Conservation (phyloP, 2,113 vertebrate species). For the Pelodiscus sinensis region DNA sequence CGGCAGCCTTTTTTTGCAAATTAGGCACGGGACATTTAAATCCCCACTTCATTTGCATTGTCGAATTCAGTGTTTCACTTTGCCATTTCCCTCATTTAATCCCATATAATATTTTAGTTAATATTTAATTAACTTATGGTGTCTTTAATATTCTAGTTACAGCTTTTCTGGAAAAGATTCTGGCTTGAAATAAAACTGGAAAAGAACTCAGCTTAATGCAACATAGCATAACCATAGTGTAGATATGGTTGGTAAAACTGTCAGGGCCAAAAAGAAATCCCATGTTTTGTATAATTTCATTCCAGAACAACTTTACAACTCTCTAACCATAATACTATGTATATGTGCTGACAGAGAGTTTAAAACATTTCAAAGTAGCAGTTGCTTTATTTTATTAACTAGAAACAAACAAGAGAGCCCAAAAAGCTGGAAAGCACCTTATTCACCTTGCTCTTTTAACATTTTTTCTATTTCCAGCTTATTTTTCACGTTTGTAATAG, state of each 20-base stretch:
- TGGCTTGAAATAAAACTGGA: not conserved
- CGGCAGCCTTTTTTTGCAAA: too few species aligned
- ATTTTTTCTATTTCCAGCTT: constrained; percentile 56
- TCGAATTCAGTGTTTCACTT: not conserved
- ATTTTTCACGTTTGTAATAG: constrained; percentile 78
- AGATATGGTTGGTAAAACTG: not conserved
- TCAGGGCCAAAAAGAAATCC: not conserved
- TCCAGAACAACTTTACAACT: not conserved
- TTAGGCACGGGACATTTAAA: too few species aligned
- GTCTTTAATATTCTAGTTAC: not conserved
- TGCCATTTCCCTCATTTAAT: not conserved
- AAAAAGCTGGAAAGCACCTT: not conserved
- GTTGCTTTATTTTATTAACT: not conserved
- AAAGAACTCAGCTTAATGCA: not conserved
- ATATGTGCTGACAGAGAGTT: not conserved
- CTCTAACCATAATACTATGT: not conserved
- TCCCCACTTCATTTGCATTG: too few species aligned
- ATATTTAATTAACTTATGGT: not conserved
- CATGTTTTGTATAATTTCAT: not conserved
- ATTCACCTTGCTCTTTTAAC: constrained; percentile 70
- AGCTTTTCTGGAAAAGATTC: not conserved
- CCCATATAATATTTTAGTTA: not conserved
- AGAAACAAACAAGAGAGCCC: not conserved
- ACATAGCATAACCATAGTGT: not conserved
- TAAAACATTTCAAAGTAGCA: not conserved